phyloP scores from a whole-genome alignment of 2,888 invertebrate genomes.

The Sicus ferrugineus region DNA sequence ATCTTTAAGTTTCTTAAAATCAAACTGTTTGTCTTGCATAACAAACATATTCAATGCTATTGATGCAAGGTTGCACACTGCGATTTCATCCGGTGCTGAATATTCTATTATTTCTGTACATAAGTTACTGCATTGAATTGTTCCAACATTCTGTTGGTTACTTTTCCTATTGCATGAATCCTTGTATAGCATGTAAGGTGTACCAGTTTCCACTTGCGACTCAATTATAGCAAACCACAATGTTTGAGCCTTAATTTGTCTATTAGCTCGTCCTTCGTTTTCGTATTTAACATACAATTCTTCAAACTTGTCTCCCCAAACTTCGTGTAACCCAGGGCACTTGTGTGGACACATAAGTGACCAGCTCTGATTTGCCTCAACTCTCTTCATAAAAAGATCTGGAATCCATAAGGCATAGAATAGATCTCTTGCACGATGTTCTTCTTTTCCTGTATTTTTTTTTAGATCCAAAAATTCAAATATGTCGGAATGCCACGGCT shows the following conservation, averaged over 20 bases:
- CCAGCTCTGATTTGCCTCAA: conserved; percentile 86
- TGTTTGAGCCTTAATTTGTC: conserved; percentile 80
- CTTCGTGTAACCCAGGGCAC: conserved; percentile 87
- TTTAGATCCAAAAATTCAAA: conserved; percentile 94
- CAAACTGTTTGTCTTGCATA: conserved; percentile 76
- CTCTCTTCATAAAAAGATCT: conserved; percentile 96
- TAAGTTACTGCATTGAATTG: conserved; percentile 96
- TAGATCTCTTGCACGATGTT: conserved; percentile 90
- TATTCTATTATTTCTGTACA: conserved; percentile 99
- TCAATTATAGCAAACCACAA: conserved; percentile 95
- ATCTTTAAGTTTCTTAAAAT: conserved; percentile 85
- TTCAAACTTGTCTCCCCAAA: conserved; percentile 96
- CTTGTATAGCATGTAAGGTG: conserved; percentile 96
- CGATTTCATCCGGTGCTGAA: conserved; percentile 89
- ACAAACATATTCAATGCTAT: conserved; percentile 97
- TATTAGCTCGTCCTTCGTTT: conserved; percentile 74
- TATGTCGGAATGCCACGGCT: conserved; percentile 98
- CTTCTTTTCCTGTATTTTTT: conserved; percentile 96
- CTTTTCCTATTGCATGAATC: conserved; percentile 97
- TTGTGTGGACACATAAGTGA: conserved; percentile 97
- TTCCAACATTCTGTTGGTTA: conserved; percentile 97
- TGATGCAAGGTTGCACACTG: conserved; percentile 97
- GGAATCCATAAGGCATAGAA: conserved; percentile 99
- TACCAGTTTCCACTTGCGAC: conserved; percentile 96
- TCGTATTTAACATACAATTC: conserved; percentile 87